Percentiles rank a stretch among this genome's conserved stretches.
phyloP scores from a whole-genome alignment of 1,140 invertebrate genomes.

The Marisa cornuarietis region DNA sequence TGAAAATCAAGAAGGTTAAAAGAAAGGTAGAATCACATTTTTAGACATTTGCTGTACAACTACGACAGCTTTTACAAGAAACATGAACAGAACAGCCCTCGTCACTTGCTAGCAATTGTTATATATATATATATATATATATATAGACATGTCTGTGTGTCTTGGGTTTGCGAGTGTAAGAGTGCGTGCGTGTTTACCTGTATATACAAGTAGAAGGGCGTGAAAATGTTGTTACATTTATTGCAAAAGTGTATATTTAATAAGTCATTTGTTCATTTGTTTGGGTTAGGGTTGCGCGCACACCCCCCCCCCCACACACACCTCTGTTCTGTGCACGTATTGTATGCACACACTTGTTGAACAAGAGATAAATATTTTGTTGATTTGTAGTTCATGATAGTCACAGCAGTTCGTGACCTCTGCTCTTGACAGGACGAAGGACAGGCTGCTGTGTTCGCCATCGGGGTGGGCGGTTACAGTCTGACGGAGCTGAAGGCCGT shows the following conservation, averaged over 20 bases:
- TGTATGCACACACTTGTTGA: no score
- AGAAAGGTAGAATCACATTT: background rate
- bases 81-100: background rate
- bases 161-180: no score
- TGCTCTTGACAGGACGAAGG: background rate
- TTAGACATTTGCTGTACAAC: background rate
- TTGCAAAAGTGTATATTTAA: no score
- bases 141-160: background rate
- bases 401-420: no score
- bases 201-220: no score
- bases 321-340: no score
- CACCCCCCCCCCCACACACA: no score
- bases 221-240: no score
- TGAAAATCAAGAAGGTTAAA: background rate
- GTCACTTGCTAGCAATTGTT: background rate
- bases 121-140: background rate
- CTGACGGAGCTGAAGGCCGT: conserved; percentile 34
- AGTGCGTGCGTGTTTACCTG: background rate
- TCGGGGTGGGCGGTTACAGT: conserved; percentile 31
- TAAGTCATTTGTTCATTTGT: no score
- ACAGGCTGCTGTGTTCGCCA: conserved; percentile 24
- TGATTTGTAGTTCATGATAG: no score
- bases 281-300: no score
- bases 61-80: background rate
- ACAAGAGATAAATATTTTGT: no score